A percentile compares a stretch with the other conserved stretches of the same genome.
phyloP scores from a whole-genome alignment of 2,888 invertebrate species.

The Timema podura region DNA sequence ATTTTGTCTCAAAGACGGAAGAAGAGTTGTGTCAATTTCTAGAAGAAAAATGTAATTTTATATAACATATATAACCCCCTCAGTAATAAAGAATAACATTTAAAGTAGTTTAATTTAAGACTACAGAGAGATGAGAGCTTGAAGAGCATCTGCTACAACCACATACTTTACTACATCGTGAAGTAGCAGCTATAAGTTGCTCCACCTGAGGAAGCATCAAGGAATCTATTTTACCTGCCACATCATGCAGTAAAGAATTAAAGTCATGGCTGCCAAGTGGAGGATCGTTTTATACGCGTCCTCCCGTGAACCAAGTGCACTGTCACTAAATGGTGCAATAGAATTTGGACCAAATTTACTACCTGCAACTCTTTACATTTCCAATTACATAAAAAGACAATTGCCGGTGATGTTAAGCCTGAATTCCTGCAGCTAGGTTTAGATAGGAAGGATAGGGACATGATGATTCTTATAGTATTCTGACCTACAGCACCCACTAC shows the following conservation, averaged over 20 bases:
- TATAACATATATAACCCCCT: background rate
- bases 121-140: background rate
- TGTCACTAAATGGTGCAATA: background rate
- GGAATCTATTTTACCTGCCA: background rate
- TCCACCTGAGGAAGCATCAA: background rate
- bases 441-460: slow-evolving; percentile 9
- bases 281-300: slow-evolving; percentile 13
- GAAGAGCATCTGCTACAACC: background rate
- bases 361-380: slow-evolving; percentile 8
- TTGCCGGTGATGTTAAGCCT: background rate
- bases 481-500: no score
- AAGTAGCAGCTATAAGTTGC: slow-evolving; percentile 2
- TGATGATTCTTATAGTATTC: slow-evolving; percentile 13
- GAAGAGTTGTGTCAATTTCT: background rate
- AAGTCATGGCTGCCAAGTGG: background rate
- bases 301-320: background rate
- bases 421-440: slow-evolving; percentile 9
- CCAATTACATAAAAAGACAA: background rate
- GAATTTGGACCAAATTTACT: slow-evolving; percentile 17
- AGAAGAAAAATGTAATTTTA: background rate
- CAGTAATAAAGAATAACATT: background rate
- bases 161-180: slow-evolving; percentile 3
- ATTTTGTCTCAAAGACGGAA: background rate
- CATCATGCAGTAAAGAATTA: slow-evolving; percentile 2
- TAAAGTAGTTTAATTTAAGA: background rate